A percentile compares a stretch with the other conserved stretches of the same genome.
phyloP scores from a whole-genome alignment of 2,113 vertebrate genomes.

The Microtus oregoni region DNA sequence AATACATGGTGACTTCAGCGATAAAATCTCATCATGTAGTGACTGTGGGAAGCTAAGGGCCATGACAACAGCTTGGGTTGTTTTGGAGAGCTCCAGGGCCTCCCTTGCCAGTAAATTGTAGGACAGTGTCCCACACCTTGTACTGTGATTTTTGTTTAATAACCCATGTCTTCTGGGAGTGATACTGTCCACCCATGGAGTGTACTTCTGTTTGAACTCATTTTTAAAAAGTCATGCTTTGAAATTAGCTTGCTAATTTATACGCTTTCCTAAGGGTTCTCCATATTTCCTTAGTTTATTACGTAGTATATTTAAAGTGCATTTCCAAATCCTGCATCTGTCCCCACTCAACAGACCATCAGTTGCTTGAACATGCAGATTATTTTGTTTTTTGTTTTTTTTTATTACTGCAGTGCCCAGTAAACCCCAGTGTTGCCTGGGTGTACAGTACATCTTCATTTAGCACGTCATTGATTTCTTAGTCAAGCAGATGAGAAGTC shows the following conservation, averaged over 20 bases:
- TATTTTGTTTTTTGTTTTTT: neutral
- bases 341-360: slow-evolving; percentile 9
- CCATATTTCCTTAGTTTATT: neutral
- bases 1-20: neutral
- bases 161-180: neutral
- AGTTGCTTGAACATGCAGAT: neutral
- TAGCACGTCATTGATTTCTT: neutral
- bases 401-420: neutral
- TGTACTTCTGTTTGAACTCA: neutral
- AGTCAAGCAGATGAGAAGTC: neutral
- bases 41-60: neutral
- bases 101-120: neutral
- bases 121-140: too few species aligned
- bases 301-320: neutral
- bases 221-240: neutral
- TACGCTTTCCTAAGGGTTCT: neutral
- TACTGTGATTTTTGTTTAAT: neutral
- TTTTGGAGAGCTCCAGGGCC: neutral
- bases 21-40: neutral
- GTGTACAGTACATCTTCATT: neutral
- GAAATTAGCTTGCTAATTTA: neutral
- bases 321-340: neutral
- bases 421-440: neutral
- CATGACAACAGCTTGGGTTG: neutral
- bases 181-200: neutral